Conservation (phyloP, 2,888 invertebrate species). For the Lithophane leautieri region DNA sequence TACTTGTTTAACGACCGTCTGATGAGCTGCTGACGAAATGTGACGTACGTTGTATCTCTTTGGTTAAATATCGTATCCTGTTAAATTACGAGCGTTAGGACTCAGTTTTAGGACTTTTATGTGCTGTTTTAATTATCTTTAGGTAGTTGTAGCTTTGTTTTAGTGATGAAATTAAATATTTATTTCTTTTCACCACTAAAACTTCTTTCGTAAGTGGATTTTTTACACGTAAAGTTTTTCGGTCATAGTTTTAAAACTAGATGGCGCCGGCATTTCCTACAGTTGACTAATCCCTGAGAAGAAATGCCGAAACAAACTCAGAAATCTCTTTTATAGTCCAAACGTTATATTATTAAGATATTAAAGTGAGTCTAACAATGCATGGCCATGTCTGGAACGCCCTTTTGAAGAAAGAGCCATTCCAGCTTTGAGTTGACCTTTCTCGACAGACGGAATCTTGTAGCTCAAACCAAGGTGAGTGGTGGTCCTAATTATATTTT, state of each 20-base stretch:
- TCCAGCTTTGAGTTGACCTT: not conserved
- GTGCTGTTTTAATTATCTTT: constrained; percentile 23
- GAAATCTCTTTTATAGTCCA: not conserved
- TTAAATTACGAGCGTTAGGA: constrained; percentile 30
- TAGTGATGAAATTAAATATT: not conserved
- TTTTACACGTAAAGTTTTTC: not conserved
- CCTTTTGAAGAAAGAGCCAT: not conserved
- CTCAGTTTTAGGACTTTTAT: constrained; percentile 11
- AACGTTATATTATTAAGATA: not conserved
- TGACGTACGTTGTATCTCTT: constrained; percentile 18
- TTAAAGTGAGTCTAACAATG: not conserved
- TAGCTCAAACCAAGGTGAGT: not conserved
- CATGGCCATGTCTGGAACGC: not conserved
- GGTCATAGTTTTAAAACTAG: not conserved
- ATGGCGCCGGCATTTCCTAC: not conserved
- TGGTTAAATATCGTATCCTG: constrained; percentile 35
- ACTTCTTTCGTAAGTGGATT: no score
- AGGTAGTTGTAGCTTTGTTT: not conserved
- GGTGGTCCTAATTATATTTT: not conserved
- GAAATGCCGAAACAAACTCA: not conserved
- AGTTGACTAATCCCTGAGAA: not conserved
- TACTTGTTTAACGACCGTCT: constrained; percentile 68
- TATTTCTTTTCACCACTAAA: no score
- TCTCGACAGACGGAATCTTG: not conserved
- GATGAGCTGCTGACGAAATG: constrained; percentile 65